phyloP scores from a whole-genome alignment of 2,888 invertebrate species.

The Hyppa rectilinea region DNA sequence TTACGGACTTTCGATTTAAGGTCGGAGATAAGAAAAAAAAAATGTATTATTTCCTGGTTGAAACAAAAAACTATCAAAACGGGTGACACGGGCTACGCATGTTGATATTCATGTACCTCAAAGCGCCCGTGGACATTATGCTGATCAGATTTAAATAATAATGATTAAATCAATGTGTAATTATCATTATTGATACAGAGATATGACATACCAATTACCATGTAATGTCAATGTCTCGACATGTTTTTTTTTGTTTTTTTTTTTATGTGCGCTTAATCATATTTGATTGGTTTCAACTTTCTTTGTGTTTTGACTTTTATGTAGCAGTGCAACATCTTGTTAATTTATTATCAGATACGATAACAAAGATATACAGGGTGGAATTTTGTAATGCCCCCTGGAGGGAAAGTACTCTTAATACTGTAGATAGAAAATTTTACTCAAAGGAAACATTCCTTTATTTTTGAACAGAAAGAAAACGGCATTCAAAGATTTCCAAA shows the following conservation, averaged over 20 bases:
- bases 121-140: constrained; percentile 44
- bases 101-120: constrained; percentile 38
- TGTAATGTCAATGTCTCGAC: constrained; percentile 23
- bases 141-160: constrained; percentile 51
- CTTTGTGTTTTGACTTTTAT: constrained; percentile 13
- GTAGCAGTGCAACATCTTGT: not conserved
- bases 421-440: no score
- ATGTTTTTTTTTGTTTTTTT: not conserved
- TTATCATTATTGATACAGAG: constrained; percentile 42
- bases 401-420: no score
- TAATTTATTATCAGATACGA: not conserved
- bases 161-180: constrained; percentile 40
- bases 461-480: no score
- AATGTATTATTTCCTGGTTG: constrained; percentile 64
- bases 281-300: constrained; percentile 2
- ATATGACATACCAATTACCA: constrained; percentile 22
- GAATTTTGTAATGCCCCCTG: no score
- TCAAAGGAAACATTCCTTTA: no score
- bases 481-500: no score
- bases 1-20: constrained; percentile 68
- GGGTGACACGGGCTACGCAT: constrained; percentile 51
- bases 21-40: constrained; percentile 62
- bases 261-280: constrained; percentile 1
- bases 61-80: constrained; percentile 51
- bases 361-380: not conserved